A percentile compares a stretch with the other conserved stretches of the same genome.
These are phyloP conservation scores for Enoplosus armatus DNA, from an alignment of 2,797 vertebrate species.

Conservation along the genomic window DNA sequence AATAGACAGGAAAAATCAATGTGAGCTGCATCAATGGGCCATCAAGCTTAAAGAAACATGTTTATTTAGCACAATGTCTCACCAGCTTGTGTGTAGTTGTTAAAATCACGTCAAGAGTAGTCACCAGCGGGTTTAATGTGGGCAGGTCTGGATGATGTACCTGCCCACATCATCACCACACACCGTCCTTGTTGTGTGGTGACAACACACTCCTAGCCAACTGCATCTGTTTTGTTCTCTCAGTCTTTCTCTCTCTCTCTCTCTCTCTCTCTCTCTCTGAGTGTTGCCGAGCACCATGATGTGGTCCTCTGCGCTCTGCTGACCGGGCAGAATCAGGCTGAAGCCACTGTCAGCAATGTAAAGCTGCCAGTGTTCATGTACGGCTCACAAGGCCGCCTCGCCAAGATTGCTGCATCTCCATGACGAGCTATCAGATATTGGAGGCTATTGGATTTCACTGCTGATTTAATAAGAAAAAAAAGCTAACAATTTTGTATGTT, in stretches of 20 bases:
- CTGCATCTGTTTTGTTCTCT: conserved; percentile 4
- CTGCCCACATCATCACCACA: too few species aligned
- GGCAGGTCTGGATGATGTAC: background rate
- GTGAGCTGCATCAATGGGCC: conserved; percentile 61
- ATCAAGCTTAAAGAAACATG: conserved; percentile 48
- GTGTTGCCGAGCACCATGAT: conserved; percentile 22
- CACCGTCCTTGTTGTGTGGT: background rate
- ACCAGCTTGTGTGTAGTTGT: conserved; percentile 36
- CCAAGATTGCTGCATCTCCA: conserved; percentile 56
- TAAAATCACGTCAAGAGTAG: conserved; percentile 56
- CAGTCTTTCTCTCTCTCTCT: conserved; percentile 16
- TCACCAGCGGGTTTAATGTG: conserved; percentile 29
- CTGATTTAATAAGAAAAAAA: too few species aligned
- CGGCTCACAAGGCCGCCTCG: conserved; percentile 42
- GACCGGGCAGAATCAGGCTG: conserved; percentile 47
- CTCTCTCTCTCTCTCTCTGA: conserved; percentile 1
- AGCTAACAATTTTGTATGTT: background rate
- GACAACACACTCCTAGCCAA: conserved; percentile 8
- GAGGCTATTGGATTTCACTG: conserved; percentile 54
- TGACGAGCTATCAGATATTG: conserved; percentile 58
- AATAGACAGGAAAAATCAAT: conserved; percentile 76
- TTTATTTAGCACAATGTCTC: conserved; percentile 50
- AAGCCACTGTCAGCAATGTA: conserved; percentile 58
- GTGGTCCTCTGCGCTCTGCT: conserved; percentile 55
- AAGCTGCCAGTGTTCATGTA: conserved; percentile 64